Evolutionary conservation across 1,140 invertebrate species (phyloP).

Genomic region (Eriosoma lanigerum): DNA sequence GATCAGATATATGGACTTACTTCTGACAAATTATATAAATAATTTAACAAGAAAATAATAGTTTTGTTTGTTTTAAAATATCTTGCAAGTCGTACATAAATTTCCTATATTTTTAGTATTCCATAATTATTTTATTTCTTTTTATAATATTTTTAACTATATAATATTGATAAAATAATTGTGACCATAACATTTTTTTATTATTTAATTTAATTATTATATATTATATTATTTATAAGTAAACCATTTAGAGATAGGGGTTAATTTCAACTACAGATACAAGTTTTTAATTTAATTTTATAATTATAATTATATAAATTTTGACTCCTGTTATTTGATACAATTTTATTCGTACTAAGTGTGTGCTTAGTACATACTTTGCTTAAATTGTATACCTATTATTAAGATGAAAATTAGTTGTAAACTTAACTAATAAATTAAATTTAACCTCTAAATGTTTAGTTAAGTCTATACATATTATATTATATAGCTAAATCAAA

Average conservation of each 20-base stretch:
- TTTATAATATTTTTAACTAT: too few relatives aligned
- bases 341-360: too few relatives aligned
- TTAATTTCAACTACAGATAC: neutral
- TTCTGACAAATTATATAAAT: conserved; percentile 57
- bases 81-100: neutral
- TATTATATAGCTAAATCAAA: too few relatives aligned
- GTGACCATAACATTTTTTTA: neutral
- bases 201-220: conserved; percentile 4
- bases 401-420: too few relatives aligned
- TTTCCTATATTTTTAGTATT: neutral
- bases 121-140: neutral
- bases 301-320: neutral
- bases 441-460: too few relatives aligned
- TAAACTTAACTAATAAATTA: too few relatives aligned
- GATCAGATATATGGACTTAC: conserved; percentile 62
- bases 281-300: neutral
- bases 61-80: neutral
- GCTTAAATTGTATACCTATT: too few relatives aligned
- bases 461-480: too few relatives aligned
- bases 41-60: neutral
- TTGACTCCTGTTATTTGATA: neutral
- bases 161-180: neutral
- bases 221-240: neutral
- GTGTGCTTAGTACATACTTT: too few relatives aligned
- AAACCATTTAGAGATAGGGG: neutral